A percentile compares a stretch with the other conserved stretches of the same genome.
Evolutionary conservation across 2,888 invertebrate genomes (phyloP).

Genomic region (Machimus rusticus): DNA sequence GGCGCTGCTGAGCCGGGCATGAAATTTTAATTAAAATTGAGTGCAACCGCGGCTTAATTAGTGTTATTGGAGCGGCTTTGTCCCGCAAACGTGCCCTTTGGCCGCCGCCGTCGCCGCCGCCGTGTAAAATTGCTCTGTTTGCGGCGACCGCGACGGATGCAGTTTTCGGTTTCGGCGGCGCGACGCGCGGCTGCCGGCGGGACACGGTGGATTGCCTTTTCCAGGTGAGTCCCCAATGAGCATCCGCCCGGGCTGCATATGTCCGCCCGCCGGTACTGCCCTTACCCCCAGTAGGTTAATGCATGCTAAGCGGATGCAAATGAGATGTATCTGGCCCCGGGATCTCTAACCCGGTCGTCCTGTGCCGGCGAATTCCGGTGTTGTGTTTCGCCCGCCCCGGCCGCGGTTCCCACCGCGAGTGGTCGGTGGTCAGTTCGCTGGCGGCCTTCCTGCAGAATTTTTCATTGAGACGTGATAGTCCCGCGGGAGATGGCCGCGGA

Average conservation of each 20-base stretch:
- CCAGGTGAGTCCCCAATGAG: conserved; percentile 18
- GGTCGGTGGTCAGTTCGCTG: conserved; percentile 9
- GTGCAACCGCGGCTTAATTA: conserved; percentile 21
- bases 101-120: background rate
- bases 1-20: background rate
- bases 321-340: conserved; percentile 59
- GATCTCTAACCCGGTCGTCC: conserved; percentile 54
- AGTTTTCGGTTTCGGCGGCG: background rate
- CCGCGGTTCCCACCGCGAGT: background rate
- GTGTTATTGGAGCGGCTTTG: conserved; percentile 22
- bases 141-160: background rate
- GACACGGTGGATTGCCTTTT: conserved; percentile 28
- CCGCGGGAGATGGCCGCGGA: background rate
- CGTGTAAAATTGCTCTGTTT: conserved; percentile 28
- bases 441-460: conserved; percentile 7
- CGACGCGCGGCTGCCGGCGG: background rate
- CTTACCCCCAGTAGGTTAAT: conserved; percentile 58
- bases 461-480: conserved; percentile 32
- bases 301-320: conserved; percentile 63
- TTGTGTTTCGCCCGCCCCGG: conserved; percentile 5
- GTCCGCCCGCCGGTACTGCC: conserved; percentile 13
- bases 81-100: conserved; percentile 8
- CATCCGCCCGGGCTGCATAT: conserved; percentile 16
- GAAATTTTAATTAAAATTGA: conserved; percentile 33
- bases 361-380: conserved; percentile 33